A percentile compares a stretch with the other conserved stretches of the same genome.
Evolutionary conservation across 1,140 invertebrate genomes (phyloP).

Genomic region (Panonychus citri): DNA sequence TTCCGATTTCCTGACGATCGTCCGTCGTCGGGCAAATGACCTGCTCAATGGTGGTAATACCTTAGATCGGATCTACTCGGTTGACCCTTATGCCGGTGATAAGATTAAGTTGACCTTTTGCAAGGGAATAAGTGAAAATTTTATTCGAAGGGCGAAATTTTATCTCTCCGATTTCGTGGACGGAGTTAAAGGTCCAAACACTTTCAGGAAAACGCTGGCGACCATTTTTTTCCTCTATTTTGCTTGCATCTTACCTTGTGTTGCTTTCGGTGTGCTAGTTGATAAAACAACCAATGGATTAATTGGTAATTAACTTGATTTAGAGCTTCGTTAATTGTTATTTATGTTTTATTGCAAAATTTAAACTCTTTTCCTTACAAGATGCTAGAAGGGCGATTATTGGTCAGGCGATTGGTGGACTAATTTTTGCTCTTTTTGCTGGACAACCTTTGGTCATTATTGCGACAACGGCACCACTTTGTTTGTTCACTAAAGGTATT

Average conservation of each 20-base stretch:
- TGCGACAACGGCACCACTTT: slow-evolving; percentile 29
- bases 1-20: not conserved
- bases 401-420: slow-evolving; percentile 28
- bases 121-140: slow-evolving; percentile 18
- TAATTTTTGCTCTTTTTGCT: slow-evolving; percentile 27
- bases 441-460: slow-evolving; percentile 29
- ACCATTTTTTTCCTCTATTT: slow-evolving; percentile 28
- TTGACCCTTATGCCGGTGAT: not conserved
- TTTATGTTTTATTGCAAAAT: not conserved
- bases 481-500: slow-evolving; percentile 26
- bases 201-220: slow-evolving; percentile 28
- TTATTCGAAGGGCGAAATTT: slow-evolving; percentile 16
- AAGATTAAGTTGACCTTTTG: not conserved
- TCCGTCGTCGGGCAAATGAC: not conserved
- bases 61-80: not conserved
- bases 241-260: slow-evolving; percentile 28
- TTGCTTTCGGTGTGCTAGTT: slow-evolving; percentile 30
- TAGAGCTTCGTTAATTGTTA: not conserved
- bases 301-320: too few species aligned
- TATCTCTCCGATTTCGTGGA: slow-evolving; percentile 21
- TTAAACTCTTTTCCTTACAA: not conserved
- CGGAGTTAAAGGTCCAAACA: slow-evolving; percentile 26
- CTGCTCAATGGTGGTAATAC: not conserved
- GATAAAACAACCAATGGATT: slow-evolving; percentile 26
- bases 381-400: slow-evolving; percentile 26